Evolutionary conservation across 53 echinoderm and acorn worm genomes (phyloP).

Genomic region (Luidia sarsii): DNA sequence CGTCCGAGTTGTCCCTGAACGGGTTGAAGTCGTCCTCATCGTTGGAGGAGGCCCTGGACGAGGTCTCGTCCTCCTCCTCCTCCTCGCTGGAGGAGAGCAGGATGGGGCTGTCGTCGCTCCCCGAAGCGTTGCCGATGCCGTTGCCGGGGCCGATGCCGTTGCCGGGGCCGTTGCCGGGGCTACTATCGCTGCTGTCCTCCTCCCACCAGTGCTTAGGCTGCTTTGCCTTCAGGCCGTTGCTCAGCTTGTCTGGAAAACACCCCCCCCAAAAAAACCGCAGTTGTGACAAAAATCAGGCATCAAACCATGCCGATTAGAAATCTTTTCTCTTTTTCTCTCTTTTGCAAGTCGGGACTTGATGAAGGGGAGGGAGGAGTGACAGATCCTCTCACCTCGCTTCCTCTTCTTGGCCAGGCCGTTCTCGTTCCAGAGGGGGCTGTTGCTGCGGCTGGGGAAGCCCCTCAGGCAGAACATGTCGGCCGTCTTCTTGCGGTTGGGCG

Average conservation of each 20-base stretch:
- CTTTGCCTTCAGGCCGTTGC: slow-evolving; percentile 33
- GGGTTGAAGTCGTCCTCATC: slow-evolving; percentile 94
- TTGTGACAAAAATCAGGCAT: too few species aligned
- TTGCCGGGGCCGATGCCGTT: slow-evolving; percentile 47
- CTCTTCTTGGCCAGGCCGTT: slow-evolving; percentile 53
- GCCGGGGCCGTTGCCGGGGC: not conserved
- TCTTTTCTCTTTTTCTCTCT: too few species aligned
- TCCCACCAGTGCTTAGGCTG: slow-evolving; percentile 66
- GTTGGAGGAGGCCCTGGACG: slow-evolving; percentile 58
- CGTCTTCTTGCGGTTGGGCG: slow-evolving; percentile 95
- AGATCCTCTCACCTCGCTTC: slow-evolving; percentile 60
- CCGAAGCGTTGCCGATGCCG: slow-evolving; percentile 17
- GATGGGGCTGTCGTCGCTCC: slow-evolving; percentile 62
- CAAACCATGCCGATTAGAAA: too few species aligned
- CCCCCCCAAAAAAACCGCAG: too few species aligned
- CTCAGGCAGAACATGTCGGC: slow-evolving; percentile 82
- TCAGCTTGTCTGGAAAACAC: slow-evolving; percentile 31
- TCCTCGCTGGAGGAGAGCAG: slow-evolving; percentile 58
- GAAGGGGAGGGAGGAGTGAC: too few species aligned
- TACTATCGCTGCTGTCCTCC: slow-evolving; percentile 62
- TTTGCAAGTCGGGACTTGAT: too few species aligned
- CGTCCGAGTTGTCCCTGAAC: slow-evolving; percentile 54
- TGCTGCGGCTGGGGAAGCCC: slow-evolving; percentile 34
- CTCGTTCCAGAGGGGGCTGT: slow-evolving; percentile 38
- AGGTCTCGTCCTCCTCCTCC: slow-evolving; percentile 46